Conservation (phyloP, 2,797 vertebrate species). For the Acanthurus lineatus region DNA sequence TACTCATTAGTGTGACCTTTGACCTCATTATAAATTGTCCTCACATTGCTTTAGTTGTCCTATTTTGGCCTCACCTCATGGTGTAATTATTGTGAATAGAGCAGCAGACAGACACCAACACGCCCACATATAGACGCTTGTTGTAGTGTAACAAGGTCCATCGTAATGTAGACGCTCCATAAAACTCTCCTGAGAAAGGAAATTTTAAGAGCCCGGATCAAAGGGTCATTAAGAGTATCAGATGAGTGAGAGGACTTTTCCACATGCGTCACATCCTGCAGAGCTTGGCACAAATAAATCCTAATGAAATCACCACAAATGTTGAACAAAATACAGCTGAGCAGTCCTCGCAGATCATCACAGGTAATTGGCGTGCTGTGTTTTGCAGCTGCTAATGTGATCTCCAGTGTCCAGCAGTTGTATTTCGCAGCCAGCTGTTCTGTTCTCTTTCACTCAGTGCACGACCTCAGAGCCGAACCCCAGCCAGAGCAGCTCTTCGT, state of each 20-base stretch:
- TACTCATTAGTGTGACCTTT: constrained; percentile 49
- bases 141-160: background rate
- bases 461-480: constrained; percentile 47
- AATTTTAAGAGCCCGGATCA: too few relatives aligned
- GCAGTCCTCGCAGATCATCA: constrained; percentile 32
- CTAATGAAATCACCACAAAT: constrained; percentile 33
- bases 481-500: constrained; percentile 37
- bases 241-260: background rate
- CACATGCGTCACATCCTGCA: constrained; percentile 37
- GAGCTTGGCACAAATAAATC: constrained; percentile 3
- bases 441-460: constrained; percentile 48
- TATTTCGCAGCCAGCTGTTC: constrained; percentile 65
- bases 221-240: background rate
- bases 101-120: constrained; percentile 1
- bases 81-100: constrained; percentile 19
- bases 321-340: constrained; percentile 22
- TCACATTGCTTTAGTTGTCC: constrained; percentile 1
- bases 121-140: background rate
- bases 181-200: background rate
- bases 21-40: constrained; percentile 53
- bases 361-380: constrained; percentile 31
- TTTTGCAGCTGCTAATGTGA: constrained; percentile 55
- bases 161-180: background rate
- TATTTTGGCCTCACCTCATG: background rate
- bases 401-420: constrained; percentile 41